These are phyloP conservation scores for Taphrorychus bicolor DNA, from an alignment of 2,888 invertebrate species.

Conservation along the genomic window DNA sequence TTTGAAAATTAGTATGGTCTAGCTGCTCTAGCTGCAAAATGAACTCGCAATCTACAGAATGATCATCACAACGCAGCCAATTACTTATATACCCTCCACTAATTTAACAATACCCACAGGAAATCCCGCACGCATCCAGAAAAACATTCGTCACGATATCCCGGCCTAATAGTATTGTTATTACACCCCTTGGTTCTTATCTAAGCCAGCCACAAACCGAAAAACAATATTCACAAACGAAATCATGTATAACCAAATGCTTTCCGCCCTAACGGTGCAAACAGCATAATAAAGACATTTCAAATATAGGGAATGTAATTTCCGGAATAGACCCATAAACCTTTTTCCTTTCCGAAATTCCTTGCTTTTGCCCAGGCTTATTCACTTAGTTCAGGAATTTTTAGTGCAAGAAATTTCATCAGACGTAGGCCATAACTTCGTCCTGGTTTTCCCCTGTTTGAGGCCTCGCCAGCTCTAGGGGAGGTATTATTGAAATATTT, in stretches of 20 bases:
- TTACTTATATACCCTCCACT: too few species aligned
- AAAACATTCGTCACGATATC: too few species aligned
- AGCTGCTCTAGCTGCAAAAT: too few species aligned
- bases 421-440: conserved; percentile 20
- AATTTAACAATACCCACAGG: too few species aligned
- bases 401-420: conserved; percentile 32
- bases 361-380: conserved; percentile 24
- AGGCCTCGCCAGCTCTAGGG: too few species aligned
- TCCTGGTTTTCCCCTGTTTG: conserved; percentile 13
- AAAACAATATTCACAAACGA: conserved; percentile 2
- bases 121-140: too few species aligned
- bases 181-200: background rate
- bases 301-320: conserved; percentile 17
- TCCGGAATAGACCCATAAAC: conserved; percentile 27
- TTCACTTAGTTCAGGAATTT: conserved; percentile 32
- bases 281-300: conserved; percentile 21
- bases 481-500: conserved; percentile 25
- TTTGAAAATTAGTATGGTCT: too few species aligned
- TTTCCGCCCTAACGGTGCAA: background rate
- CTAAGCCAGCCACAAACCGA: background rate
- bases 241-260: conserved; percentile 5
- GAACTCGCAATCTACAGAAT: too few species aligned
- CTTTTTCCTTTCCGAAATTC: conserved; percentile 26
- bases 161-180: too few species aligned
- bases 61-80: too few species aligned